phyloP scores from a whole-genome alignment of 2,797 vertebrate species.

The Pangasius larnaudii region DNA sequence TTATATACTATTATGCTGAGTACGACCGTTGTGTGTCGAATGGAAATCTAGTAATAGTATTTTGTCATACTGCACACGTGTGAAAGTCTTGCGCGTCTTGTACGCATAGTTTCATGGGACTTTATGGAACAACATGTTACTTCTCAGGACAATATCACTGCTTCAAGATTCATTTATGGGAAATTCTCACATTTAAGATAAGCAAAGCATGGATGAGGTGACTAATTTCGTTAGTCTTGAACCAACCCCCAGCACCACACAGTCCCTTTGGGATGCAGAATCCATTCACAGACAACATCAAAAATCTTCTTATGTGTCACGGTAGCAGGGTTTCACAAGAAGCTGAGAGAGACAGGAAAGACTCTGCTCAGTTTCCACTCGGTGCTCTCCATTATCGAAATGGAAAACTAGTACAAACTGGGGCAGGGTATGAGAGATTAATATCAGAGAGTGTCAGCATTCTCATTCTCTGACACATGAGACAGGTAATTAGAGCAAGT shows the following conservation, averaged over 20 bases:
- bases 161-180: background rate
- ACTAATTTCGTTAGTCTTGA: background rate
- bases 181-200: background rate
- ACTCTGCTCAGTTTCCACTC: slow-evolving; percentile 54
- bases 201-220: background rate
- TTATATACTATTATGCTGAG: background rate
- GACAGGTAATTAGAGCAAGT: slow-evolving; percentile 20
- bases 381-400: slow-evolving; percentile 52
- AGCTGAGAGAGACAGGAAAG: slow-evolving; percentile 50
- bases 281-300: slow-evolving; percentile 29
- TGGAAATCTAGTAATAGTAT: background rate
- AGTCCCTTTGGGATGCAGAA: slow-evolving; percentile 43
- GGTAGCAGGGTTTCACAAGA: slow-evolving; percentile 50
- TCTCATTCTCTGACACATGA: slow-evolving; percentile 23
- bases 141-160: background rate
- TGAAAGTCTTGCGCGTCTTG: background rate
- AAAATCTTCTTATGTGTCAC: slow-evolving; percentile 43
- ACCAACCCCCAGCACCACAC: background rate
- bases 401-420: slow-evolving; percentile 53
- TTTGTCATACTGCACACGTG: background rate
- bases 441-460: slow-evolving; percentile 35
- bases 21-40: too few species aligned
- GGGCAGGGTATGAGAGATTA: slow-evolving; percentile 51
- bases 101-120: background rate
- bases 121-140: background rate